Base-by-base conservation (phyloP, 2,797 vertebrate species). In the Monodelphis domestica region DNA sequence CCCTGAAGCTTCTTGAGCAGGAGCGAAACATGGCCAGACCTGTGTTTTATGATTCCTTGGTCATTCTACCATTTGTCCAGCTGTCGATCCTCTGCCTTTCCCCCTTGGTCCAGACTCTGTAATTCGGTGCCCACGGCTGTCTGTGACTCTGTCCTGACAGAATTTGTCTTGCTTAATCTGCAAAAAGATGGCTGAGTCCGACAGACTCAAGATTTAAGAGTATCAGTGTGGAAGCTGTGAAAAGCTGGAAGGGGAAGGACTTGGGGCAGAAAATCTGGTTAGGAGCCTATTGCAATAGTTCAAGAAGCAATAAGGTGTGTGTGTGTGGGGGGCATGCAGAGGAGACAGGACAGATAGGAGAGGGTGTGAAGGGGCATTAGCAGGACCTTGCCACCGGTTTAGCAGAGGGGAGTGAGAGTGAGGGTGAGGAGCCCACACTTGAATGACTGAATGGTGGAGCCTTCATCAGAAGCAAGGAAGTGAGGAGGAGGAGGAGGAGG, bases 111-210 rank as follows among this genome's bases (percentile, higher is more conserved):
- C 29, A 52, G 95, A 26, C 87, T 94, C 70, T 78, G 89, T 93
- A 93, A 96, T 93, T 91, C 95, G 93, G 94, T 54, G 92, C 92
- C 91, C 70, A 94, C 24, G 56, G 95, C 91, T 88, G 59, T 54
- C 89, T 57, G 63, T 5, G 52, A 54, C 55, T 94, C 90, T 93
- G 95, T 91, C 96, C 94, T 2, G 6, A 63, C 89, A 91, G 96
- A 96, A 93, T 93, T 91, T 95, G 93, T 96, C 91, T 95, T 96
- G 94, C 92, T 95, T 91, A 93, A 95, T 91, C 0, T 0, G 89
- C 50, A 93, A 53, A 59, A 91, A 91, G 90, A 87, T 26, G 88
- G 91, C 95, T 95, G 95, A 78, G 88, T 94, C 91, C 92, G 95
- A 95, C 91, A 95, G 93, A 30, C 30, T 59, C 33, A n/a, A 17